A percentile compares a stretch with the other conserved stretches of the same genome.
Evolutionary conservation across 2,797 vertebrate species (phyloP).

Genomic region (Crocodylus rhombifer): DNA sequence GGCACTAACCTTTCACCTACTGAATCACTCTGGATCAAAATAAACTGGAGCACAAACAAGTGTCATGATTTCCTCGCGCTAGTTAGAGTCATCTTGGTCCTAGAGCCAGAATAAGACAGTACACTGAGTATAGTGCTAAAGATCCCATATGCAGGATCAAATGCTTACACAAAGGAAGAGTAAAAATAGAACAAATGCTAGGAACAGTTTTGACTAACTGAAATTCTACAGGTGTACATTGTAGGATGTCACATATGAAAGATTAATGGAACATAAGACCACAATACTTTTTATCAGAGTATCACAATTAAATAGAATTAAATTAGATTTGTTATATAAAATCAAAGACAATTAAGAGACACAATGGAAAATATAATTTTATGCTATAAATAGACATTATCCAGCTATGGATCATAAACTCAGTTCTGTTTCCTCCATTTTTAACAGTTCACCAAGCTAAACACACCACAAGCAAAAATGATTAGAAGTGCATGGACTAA

Average conservation of each 20-base stretch:
- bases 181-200: not conserved
- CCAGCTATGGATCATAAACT: not conserved
- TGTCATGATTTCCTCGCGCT: not conserved
- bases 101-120: not conserved
- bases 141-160: not conserved
- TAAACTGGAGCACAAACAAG: conserved; percentile 36
- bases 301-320: not conserved
- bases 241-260: not conserved
- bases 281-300: not conserved
- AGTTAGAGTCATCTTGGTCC: conserved; percentile 1
- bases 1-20: conserved; percentile 48
- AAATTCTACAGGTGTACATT: not conserved
- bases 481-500: not conserved
- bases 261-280: not conserved
- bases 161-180: not conserved
- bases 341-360: not conserved
- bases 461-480: conserved; percentile 16
- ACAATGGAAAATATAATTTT: not conserved
- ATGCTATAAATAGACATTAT: not conserved
- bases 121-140: not conserved
- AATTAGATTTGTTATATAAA: not conserved
- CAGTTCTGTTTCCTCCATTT: not conserved
- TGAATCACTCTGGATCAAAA: conserved; percentile 20
- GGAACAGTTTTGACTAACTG: not conserved
- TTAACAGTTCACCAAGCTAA: not conserved